A percentile compares a stretch with the other conserved stretches of the same genome.
phyloP scores from a whole-genome alignment of 2,888 invertebrate genomes.

The Patella caerulea region DNA sequence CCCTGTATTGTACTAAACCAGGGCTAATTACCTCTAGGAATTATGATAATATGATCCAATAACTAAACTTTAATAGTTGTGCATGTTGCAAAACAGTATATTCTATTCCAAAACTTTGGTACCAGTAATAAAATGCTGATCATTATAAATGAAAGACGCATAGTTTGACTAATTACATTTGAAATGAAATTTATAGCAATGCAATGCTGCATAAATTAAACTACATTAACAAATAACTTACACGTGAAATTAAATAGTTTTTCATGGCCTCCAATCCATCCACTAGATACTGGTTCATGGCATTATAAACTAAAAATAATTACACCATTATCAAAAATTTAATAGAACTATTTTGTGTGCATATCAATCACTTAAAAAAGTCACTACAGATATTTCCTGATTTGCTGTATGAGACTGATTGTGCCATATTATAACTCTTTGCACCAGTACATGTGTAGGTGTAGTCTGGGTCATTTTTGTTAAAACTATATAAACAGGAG shows the following conservation, averaged over 20 bases:
- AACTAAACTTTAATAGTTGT: too few species aligned
- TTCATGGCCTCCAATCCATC: slow-evolving; percentile 31
- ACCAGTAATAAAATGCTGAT: too few species aligned
- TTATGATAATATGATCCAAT: too few species aligned
- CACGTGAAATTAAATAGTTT: slow-evolving; percentile 29
- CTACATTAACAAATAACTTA: slow-evolving; percentile 10
- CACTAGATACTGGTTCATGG: slow-evolving; percentile 32
- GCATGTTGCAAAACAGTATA: too few species aligned
- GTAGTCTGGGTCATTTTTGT: background rate
- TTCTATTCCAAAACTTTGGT: too few species aligned
- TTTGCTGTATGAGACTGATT: background rate
- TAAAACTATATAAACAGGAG: too few species aligned
- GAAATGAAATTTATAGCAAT: background rate
- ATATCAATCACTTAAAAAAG: too few species aligned
- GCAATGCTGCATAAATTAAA: background rate
- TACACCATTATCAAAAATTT: background rate
- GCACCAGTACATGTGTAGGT: background rate
- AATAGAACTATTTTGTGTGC: too few species aligned
- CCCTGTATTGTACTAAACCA: too few species aligned
- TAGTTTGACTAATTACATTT: background rate
- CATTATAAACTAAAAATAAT: slow-evolving; percentile 37
- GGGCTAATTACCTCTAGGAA: too few species aligned
- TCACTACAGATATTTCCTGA: background rate
- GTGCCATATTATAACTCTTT: background rate
- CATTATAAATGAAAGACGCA: too few species aligned